A percentile compares a stretch with the other conserved stretches of the same genome.
Evolutionary conservation across 2,113 vertebrate genomes (phyloP).

Genomic region (Macrotis lagotis): DNA sequence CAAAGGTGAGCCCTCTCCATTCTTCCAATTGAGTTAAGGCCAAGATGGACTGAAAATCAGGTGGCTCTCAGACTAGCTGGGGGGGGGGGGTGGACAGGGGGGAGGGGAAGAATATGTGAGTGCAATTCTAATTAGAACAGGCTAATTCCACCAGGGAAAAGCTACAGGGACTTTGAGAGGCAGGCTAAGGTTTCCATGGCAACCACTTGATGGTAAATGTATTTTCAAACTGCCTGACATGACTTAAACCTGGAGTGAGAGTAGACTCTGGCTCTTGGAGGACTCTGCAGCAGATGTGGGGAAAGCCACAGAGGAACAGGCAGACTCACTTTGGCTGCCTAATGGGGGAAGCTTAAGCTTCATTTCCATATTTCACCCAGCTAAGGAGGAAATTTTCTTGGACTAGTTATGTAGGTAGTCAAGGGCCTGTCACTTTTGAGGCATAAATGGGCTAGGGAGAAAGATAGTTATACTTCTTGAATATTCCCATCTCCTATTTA

Average conservation of each 20-base stretch:
- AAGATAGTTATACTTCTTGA: not conserved
- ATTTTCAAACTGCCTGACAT: constrained; percentile 61
- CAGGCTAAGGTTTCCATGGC: constrained; percentile 65
- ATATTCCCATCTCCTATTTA: not conserved
- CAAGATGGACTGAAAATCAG: not conserved
- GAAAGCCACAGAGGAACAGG: not conserved
- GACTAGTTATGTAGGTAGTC: not conserved
- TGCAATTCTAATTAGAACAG: not conserved
- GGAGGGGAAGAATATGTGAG: not conserved
- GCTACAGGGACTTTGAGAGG: constrained; percentile 29
- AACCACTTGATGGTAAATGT: constrained; percentile 45
- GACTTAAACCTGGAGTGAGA: constrained; percentile 44
- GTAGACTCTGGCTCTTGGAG: constrained; percentile 16
- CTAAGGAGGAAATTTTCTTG: not conserved
- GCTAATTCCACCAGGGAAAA: not conserved
- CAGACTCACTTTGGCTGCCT: not conserved
- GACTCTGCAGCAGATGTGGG: accelerated
- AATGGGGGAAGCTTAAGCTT: not conserved
- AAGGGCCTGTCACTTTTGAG: not conserved
- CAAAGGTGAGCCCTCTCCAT: not conserved
- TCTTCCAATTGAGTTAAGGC: not conserved
- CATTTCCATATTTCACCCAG: not conserved
- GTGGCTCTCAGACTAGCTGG: not conserved
- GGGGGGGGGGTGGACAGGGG: too few species aligned
- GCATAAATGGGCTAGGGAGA: not conserved